Base-by-base conservation (phyloP, 2,888 invertebrate genomes). In the Amblyteles armatorius region DNA sequence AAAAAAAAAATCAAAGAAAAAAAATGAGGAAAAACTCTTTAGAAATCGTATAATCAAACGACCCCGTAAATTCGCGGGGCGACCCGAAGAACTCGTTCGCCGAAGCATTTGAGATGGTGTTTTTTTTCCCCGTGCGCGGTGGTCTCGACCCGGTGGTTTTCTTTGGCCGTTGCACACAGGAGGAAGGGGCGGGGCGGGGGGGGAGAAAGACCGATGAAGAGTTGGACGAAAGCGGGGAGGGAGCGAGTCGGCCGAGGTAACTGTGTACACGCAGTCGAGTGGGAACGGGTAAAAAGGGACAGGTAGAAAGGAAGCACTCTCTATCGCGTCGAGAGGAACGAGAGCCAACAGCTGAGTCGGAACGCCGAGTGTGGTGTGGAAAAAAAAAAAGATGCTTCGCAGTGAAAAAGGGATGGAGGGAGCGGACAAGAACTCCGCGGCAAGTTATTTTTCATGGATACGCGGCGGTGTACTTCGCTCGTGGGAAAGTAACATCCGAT, bases 401-500 rank as follows among this genome's bases (percentile, higher is more conserved):
- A 22, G 65, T 65, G 40, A 29, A 44, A 68, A 29, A 11, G 65
- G 22, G 36, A 48, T 2, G 26, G n/a, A 65, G 33, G 40, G 26
- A 40, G 11, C 29, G 63, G 50, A 16, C 7, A 11, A 50, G 65
- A 65, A 29, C 65, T 76, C 65, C 16, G 52, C 36, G 77, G 22
- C 48, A 77, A 65, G 65, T 67, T 77, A 67, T 77, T 77, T 77
- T 77, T 77, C 77, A 50, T 40, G 16, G 6, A 22, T 57, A 19
- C 65, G n/a, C 50, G 19, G 55, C 63, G 55, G 55, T 19, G n/a
- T 55, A 55, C 55, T 55, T 55, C 16, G 7, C 63, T 71, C 71
- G 79, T 72, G 71, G 71, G 60, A 81, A 74, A 74, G 68, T 81
- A 74, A 74, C 74, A 81, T 81, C 81, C 81, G 74, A 74, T 81